Evolutionary conservation across 2,888 invertebrate species (phyloP).

Genomic region (Morpho deidamia): DNA sequence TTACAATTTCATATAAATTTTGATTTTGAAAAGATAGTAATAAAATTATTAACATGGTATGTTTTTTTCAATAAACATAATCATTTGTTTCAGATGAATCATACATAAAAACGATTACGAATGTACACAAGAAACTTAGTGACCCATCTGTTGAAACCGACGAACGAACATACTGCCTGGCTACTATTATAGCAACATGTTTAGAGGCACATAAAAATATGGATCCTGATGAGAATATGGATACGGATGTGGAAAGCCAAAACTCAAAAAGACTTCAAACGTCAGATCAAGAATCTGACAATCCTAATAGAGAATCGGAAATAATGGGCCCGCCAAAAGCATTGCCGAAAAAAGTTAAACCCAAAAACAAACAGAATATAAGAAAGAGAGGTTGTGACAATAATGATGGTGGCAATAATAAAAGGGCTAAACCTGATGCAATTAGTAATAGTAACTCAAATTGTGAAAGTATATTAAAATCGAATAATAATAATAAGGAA

Average conservation of each 20-base stretch:
- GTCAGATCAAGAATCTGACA: slow-evolving; percentile 30
- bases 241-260: slow-evolving; percentile 36
- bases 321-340: slow-evolving; percentile 61
- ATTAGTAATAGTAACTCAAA: not conserved
- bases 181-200: slow-evolving; percentile 54
- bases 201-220: slow-evolving; percentile 38
- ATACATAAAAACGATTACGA: slow-evolving; percentile 47
- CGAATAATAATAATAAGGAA: not conserved
- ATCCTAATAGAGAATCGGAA: slow-evolving; percentile 31
- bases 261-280: slow-evolving; percentile 27
- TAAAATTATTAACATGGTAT: too few species aligned
- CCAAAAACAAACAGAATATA: slow-evolving; percentile 36
- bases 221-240: slow-evolving; percentile 33
- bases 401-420: not conserved
- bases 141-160: slow-evolving; percentile 51
- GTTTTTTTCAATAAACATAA: too few species aligned
- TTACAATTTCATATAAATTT: too few species aligned
- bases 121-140: slow-evolving; percentile 45
- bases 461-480: not conserved
- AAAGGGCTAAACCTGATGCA: slow-evolving; percentile 6
- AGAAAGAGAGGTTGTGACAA: not conserved
- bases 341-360: slow-evolving; percentile 48
- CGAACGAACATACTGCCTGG: slow-evolving; percentile 49
- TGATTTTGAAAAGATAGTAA: too few species aligned
- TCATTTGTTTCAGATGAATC: slow-evolving; percentile 46